Percentiles rank a stretch among this genome's conserved stretches.
phyloP scores from a whole-genome alignment of 2,113 vertebrate genomes.

The Anguilla japonica region DNA sequence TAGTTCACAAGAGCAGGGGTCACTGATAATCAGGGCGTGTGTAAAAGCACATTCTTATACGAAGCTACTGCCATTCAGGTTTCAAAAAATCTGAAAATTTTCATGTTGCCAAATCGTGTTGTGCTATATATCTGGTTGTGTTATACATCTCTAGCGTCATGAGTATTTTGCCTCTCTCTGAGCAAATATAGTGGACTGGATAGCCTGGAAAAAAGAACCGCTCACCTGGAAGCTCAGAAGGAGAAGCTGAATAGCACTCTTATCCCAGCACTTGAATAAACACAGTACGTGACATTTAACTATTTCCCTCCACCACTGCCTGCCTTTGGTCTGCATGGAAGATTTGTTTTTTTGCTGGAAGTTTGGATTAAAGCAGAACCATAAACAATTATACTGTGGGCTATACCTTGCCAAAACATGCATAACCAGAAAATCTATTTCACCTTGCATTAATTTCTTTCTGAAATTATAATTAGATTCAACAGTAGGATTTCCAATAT shows the following conservation, averaged over 20 bases:
- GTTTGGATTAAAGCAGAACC: slow-evolving; percentile 10
- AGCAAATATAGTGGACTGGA: not conserved
- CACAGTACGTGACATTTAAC: not conserved
- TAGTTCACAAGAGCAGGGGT: not conserved
- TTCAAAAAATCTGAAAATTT: no score
- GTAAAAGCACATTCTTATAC: not conserved
- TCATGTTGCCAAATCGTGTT: no score
- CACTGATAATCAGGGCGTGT: not conserved
- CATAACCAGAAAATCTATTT: slow-evolving; percentile 21
- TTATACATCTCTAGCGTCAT: no score
- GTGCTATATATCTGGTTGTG: no score
- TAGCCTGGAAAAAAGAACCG: not conserved
- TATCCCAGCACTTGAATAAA: not conserved
- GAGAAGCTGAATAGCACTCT: not conserved
- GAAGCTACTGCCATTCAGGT: not conserved
- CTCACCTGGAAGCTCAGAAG: not conserved
- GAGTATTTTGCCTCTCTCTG: no score
- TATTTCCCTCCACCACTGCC: not conserved
- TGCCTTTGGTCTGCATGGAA: not conserved
- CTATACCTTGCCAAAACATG: slow-evolving; percentile 12
- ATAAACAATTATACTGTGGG: slow-evolving; percentile 12
- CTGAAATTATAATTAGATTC: slow-evolving; percentile 17
- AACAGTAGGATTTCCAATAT: slow-evolving; percentile 17
- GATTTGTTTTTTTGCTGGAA: slow-evolving; percentile 7
- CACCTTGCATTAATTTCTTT: slow-evolving; percentile 13